Percentiles rank a stretch among this genome's conserved stretches.
Evolutionary conservation across 2,888 invertebrate genomes (phyloP).

Genomic region (Cryptus viduatorius): DNA sequence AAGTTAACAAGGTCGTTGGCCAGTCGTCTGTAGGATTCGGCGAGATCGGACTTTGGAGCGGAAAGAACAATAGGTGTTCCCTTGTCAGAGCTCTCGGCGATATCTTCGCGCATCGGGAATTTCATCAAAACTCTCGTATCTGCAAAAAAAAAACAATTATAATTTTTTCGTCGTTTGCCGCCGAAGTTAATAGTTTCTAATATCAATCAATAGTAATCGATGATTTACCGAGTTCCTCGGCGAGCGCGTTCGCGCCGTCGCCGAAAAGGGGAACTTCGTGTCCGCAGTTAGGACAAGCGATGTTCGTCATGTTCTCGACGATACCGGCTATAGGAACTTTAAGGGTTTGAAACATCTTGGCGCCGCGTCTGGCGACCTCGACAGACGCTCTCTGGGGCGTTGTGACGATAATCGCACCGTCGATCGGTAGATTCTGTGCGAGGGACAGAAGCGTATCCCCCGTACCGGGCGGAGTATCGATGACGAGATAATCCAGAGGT

Average conservation of each 20-base stretch:
- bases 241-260: slow-evolving; percentile 87
- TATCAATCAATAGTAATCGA: neutral
- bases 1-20: slow-evolving; percentile 78
- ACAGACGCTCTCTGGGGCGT: slow-evolving; percentile 96
- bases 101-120: slow-evolving; percentile 90
- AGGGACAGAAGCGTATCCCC: slow-evolving; percentile 97
- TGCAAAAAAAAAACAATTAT: slow-evolving; percentile 67
- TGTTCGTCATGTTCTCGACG: slow-evolving; percentile 95
- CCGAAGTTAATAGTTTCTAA: neutral
- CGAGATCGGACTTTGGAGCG: slow-evolving; percentile 86
- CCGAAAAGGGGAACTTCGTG: slow-evolving; percentile 91
- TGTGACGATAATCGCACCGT: slow-evolving; percentile 95
- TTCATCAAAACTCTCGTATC: slow-evolving; percentile 89
- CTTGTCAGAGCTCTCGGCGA: slow-evolving; percentile 90
- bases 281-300: slow-evolving; percentile 92
- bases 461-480: slow-evolving; percentile 98
- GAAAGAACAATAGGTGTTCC: slow-evolving; percentile 92
- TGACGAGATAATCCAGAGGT: slow-evolving; percentile 93
- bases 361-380: slow-evolving; percentile 94
- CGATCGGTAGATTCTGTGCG: slow-evolving; percentile 94
- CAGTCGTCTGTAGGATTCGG: slow-evolving; percentile 79
- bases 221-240: slow-evolving; percentile 87
- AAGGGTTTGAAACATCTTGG: slow-evolving; percentile 94
- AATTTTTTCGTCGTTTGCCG: neutral
- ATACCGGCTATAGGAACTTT: slow-evolving; percentile 94